A percentile compares a stretch with the other conserved stretches of the same genome.
phyloP scores from a whole-genome alignment of 2,888 invertebrate genomes.

The Campoplex capitator region DNA sequence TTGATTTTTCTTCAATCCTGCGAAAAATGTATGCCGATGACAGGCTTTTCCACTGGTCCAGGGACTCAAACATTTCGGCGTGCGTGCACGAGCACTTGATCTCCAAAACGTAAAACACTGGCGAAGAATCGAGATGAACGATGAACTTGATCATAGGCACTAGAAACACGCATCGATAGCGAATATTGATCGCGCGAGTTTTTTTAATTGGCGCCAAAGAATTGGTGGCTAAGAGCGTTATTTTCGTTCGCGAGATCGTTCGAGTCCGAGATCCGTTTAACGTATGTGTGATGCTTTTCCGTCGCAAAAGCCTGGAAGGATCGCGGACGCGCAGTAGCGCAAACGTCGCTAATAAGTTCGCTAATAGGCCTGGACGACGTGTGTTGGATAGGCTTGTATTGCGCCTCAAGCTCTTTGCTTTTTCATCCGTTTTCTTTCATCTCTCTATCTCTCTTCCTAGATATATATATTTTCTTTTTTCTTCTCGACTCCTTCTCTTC shows the following conservation, averaged over 20 bases:
- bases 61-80: no score
- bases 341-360: conserved; percentile 70
- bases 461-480: not conserved
- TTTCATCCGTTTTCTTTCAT: conserved; percentile 19
- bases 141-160: not conserved
- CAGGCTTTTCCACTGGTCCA: not conserved
- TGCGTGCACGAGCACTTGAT: not conserved
- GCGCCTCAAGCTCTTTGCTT: conserved; percentile 56
- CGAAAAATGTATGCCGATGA: no score
- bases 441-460: conserved; percentile 21
- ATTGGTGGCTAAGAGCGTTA: not conserved
- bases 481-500: not conserved
- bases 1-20: not conserved
- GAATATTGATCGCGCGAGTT: not conserved
- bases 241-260: conserved; percentile 37
- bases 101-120: not conserved
- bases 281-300: conserved; percentile 22
- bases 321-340: conserved; percentile 35
- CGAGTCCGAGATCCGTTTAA: conserved; percentile 15
- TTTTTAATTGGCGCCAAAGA: not conserved
- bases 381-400: conserved; percentile 58
- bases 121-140: not conserved
- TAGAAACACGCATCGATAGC: not conserved
- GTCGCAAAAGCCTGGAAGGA: conserved; percentile 48
- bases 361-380: conserved; percentile 70